phyloP scores from a whole-genome alignment of 37 sponge, comb jelly and placozoan species.

The Crambe crambe region DNA sequence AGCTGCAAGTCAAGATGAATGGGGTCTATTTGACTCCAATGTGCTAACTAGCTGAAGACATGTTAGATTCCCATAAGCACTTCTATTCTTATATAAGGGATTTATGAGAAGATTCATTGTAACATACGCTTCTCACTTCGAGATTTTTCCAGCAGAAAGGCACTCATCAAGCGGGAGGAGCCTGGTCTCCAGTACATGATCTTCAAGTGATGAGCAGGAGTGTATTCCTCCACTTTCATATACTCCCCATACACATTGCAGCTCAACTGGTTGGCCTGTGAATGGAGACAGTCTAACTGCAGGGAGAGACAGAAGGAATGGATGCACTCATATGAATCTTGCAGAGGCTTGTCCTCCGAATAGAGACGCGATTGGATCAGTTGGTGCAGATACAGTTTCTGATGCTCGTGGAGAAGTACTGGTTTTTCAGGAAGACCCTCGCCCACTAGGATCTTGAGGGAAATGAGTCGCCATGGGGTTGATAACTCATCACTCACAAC shows the following conservation, averaged over 20 bases:
- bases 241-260: conserved; percentile 37
- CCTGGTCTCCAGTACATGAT: conserved; percentile 59
- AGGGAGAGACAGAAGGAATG: conserved; percentile 80
- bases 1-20: too few species aligned
- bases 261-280: conserved; percentile 46
- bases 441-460: conserved; percentile 70
- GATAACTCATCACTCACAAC: conserved; percentile 83
- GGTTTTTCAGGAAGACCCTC: conserved; percentile 48
- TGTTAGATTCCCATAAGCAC: too few species aligned
- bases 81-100: not conserved
- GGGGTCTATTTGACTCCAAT: too few species aligned
- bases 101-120: not conserved
- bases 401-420: conserved; percentile 32
- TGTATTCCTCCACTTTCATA: conserved; percentile 72
- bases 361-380: conserved; percentile 87
- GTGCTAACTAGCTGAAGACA: too few species aligned
- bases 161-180: conserved; percentile 22
- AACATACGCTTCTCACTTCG: not conserved
- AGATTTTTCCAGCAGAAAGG: conserved; percentile 32
- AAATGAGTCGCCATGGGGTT: conserved; percentile 85
- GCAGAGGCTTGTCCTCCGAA: conserved; percentile 62
- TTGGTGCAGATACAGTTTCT: conserved; percentile 71
- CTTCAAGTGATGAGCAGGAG: conserved; percentile 39
- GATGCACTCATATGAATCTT: conserved; percentile 56
- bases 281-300: conserved; percentile 66